Evolutionary conservation across 2,888 invertebrate genomes (phyloP).

Genomic region (Gandaritis pyraliata): DNA sequence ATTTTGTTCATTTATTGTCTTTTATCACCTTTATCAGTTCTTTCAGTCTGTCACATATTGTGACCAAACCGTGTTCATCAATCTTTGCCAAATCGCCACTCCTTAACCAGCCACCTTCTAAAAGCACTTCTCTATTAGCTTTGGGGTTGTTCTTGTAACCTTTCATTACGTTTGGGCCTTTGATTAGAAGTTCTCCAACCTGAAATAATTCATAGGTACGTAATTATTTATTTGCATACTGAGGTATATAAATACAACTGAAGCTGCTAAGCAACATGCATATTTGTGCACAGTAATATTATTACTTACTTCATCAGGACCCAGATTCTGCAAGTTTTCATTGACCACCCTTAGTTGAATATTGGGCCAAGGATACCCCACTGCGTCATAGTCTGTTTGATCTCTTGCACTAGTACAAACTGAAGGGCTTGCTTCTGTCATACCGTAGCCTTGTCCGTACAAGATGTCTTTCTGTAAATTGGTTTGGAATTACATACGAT

Average conservation of each 20-base stretch:
- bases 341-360: conserved; percentile 85
- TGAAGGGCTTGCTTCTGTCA: conserved; percentile 88
- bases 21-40: conserved; percentile 89
- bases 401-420: conserved; percentile 63
- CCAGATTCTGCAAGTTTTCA: conserved; percentile 72
- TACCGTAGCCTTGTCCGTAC: conserved; percentile 85
- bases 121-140: conserved; percentile 88
- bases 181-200: conserved; percentile 89
- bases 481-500: too few relatives aligned
- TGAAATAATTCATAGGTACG: conserved; percentile 43
- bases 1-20: too few relatives aligned
- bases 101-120: conserved; percentile 89
- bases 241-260: too few relatives aligned
- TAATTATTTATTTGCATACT: background rate
- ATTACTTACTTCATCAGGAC: conserved; percentile 73
- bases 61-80: conserved; percentile 87
- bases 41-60: conserved; percentile 90
- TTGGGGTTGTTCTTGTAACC: conserved; percentile 90
- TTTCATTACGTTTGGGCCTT: conserved; percentile 92
- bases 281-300: too few relatives aligned
- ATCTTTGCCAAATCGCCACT: conserved; percentile 89
- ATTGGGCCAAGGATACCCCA: conserved; percentile 85
- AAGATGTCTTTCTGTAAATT: conserved; percentile 54
- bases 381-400: conserved; percentile 56
- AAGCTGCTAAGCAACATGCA: too few relatives aligned